These are phyloP conservation scores for Microplitis mediator DNA, from an alignment of 1,140 invertebrate genomes.

Conservation along the genomic window DNA sequence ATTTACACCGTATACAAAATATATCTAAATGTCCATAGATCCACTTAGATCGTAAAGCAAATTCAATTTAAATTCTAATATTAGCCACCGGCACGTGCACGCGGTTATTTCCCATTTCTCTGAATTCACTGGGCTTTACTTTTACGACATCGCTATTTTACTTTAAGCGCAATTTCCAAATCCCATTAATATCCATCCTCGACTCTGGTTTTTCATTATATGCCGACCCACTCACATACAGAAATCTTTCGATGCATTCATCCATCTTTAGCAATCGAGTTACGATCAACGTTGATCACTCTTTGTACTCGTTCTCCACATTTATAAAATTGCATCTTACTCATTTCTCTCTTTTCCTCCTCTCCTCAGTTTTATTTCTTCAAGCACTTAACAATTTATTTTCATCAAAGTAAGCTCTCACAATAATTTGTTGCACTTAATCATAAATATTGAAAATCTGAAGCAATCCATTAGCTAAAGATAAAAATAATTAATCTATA, in stretches of 20 bases:
- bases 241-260: neutral
- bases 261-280: neutral
- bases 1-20: neutral
- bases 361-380: neutral
- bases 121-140: conserved; percentile 21
- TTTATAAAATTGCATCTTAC: neutral
- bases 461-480: too few species aligned
- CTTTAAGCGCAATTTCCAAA: conserved; percentile 34
- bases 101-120: neutral
- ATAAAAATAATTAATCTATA: too few species aligned
- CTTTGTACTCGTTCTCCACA: neutral
- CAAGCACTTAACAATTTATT: too few species aligned
- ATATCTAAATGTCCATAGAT: conserved; percentile 12
- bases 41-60: conserved; percentile 29
- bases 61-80: conserved; percentile 38
- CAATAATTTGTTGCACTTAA: too few species aligned
- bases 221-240: neutral
- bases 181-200: conserved; percentile 34
- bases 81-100: conserved; percentile 7
- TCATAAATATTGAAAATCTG: too few species aligned
- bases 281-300: neutral
- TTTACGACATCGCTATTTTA: conserved; percentile 32
- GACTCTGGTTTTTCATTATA: conserved; percentile 25
- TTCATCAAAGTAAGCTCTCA: too few species aligned
- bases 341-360: neutral